phyloP scores from a whole-genome alignment of 2,113 vertebrate genomes.

The Notarius lentiginosus region DNA sequence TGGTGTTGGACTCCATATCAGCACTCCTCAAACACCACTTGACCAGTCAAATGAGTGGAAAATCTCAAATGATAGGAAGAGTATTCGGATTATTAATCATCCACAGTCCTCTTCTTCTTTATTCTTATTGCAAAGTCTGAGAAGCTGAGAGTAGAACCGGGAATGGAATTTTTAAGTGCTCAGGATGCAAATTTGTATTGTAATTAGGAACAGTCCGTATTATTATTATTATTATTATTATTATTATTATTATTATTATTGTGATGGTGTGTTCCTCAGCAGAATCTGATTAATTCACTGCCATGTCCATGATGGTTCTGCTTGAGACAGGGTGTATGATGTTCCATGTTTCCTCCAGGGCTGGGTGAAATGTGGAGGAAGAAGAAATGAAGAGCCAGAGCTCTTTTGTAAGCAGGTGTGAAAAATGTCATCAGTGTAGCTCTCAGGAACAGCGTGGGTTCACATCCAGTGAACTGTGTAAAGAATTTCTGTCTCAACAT shows the following conservation, averaged over 20 bases:
- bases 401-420: neutral
- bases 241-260: too few relatives aligned
- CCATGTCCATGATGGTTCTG: neutral
- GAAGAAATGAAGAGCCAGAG: neutral
- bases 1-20: too few relatives aligned
- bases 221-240: too few relatives aligned
- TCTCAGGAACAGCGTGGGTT: neutral
- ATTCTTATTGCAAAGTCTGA: too few relatives aligned
- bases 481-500: neutral
- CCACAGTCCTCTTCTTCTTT: too few relatives aligned
- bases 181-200: neutral
- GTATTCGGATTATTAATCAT: too few relatives aligned
- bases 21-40: too few relatives aligned
- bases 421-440: neutral
- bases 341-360: neutral
- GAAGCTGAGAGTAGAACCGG: neutral
- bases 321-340: neutral
- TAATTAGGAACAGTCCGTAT: neutral
- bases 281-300: neutral
- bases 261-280: neutral
- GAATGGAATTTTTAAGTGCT: neutral
- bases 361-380: neutral
- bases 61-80: too few relatives aligned
- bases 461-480: neutral
- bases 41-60: too few relatives aligned